Base-by-base conservation (phyloP, 2,113 vertebrate genomes). In the Cairina moschata region DNA sequence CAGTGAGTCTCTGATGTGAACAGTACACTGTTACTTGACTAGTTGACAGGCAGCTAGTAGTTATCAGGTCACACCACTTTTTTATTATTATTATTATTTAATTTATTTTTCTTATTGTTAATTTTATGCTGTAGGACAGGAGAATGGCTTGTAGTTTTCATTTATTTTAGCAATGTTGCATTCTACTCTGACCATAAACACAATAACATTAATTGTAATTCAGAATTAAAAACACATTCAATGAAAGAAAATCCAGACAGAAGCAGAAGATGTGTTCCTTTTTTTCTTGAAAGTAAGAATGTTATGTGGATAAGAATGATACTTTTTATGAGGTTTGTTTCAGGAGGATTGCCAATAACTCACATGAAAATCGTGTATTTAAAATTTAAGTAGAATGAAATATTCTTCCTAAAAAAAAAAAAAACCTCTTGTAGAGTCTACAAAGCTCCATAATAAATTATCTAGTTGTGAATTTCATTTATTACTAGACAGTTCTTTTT, bases 301-400 rank as follows among this genome's bases (percentile, higher is more conserved):
- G 11, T 12, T 46, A 34, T 5, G 17, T 3, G 10, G 8, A 44
- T n/a, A 67, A 46, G 15, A 80, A 68, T 78, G 28, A 72, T 20
- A 78, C 34, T 14, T 75, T 83, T 86, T 72, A 10, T 81, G n/a
- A 68, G 5, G 32, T 82, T 60, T 95, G 34, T 10, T 84, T n/a
- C 14, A 63, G 18, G 52, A 71, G 26, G 3, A 20, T 42, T 78
- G 36, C 4, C 18, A 73, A 44, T 50, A 20, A 1, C 58, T 42
- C 32, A 29, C 17, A 55, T 7, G 26, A 91, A 54, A 56, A 13
- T 56, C 46, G 11, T 23, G 28, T 44, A 26, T 17, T 65, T 58
- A 46, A 86, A 94, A 84, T 17, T n/a, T 62, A 79, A 78, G 17
- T 40, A 25, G 15, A 91, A 80, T 29, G 87, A 91, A 83, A 42